phyloP scores from a whole-genome alignment of 2,888 invertebrate genomes.

The Apantesis nais region DNA sequence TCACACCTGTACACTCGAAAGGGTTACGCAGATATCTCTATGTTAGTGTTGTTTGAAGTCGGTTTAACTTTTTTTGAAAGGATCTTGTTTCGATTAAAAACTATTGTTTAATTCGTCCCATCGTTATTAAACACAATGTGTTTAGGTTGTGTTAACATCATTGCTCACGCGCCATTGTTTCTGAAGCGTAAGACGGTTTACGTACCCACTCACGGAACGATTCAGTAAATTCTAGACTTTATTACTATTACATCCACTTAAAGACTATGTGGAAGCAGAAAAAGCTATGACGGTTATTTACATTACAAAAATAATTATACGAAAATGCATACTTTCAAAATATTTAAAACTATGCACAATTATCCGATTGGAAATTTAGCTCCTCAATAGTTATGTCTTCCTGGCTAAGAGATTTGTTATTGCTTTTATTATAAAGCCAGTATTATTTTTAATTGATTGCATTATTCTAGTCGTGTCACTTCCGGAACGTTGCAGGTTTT shows the following conservation, averaged over 20 bases:
- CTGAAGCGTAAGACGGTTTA: background rate
- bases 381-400: background rate
- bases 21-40: too few species aligned
- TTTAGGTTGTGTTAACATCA: background rate
- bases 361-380: background rate
- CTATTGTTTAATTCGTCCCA: background rate
- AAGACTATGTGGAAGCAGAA: background rate
- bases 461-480: background rate
- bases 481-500: background rate
- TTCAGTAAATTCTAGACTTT: constrained; percentile 12
- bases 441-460: background rate
- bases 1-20: too few species aligned
- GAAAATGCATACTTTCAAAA: too few species aligned
- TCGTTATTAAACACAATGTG: background rate
- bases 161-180: constrained; percentile 1
- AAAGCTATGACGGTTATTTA: constrained; percentile 4
- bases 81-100: too few species aligned
- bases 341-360: too few species aligned
- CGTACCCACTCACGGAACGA: background rate
- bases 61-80: too few species aligned
- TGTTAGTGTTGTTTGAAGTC: too few species aligned
- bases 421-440: background rate
- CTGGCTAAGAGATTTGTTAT: background rate
- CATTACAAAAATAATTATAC: background rate
- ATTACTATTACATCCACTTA: constrained; percentile 2